Evolutionary conservation across 2,113 vertebrate genomes (phyloP).

Genomic region (Phainopepla nitens): DNA sequence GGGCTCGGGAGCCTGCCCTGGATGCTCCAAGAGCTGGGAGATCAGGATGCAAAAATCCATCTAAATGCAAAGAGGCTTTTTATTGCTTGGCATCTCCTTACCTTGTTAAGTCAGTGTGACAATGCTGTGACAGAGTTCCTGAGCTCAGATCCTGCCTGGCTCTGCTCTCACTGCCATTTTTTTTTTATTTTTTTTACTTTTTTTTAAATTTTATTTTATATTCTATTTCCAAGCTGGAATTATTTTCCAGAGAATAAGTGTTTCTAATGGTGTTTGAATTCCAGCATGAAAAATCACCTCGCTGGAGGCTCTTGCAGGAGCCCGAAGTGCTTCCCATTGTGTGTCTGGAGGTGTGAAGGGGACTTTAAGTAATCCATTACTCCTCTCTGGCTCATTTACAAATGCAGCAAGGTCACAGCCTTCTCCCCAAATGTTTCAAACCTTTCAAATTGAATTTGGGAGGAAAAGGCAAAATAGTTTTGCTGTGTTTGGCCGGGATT

Average conservation of each 20-base stretch:
- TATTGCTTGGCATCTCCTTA: not conserved
- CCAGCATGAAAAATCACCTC: constrained; percentile 12
- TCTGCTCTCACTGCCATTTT: not conserved
- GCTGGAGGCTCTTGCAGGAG: constrained; percentile 1
- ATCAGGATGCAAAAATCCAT: not conserved
- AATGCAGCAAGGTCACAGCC: not conserved
- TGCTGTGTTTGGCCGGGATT: not conserved
- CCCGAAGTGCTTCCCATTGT: not conserved
- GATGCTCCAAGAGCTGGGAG: not conserved
- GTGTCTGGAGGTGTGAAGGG: not conserved
- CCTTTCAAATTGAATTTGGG: not conserved
- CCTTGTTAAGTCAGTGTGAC: not conserved
- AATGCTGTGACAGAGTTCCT: not conserved
- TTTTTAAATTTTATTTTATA: not conserved
- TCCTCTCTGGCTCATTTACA: not conserved
- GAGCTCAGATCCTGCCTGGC: not conserved
- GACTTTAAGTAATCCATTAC: not conserved
- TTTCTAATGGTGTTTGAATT: constrained; percentile 21
- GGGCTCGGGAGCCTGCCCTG: not conserved
- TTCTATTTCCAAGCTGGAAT: not conserved
- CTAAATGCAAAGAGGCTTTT: not conserved
- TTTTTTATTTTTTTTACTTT: not conserved
- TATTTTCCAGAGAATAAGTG: not conserved
- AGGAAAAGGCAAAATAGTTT: not conserved
- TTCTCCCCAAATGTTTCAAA: not conserved